Conservation (phyloP, 2,797 vertebrate species). For the Varecia variegata region DNA sequence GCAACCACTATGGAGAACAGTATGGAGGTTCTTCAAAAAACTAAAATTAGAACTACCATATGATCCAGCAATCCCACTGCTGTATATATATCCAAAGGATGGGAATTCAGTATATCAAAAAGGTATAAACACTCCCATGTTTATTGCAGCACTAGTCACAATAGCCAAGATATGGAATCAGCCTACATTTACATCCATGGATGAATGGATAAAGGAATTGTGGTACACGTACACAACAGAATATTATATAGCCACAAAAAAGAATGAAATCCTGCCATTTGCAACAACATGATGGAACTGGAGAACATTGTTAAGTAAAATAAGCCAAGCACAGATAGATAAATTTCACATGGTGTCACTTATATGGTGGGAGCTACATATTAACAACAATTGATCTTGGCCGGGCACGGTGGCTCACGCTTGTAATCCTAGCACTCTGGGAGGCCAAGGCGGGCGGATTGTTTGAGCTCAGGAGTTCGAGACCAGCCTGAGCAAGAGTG, state of each 20-base stretch:
- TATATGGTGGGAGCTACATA: not conserved
- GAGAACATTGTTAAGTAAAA: not conserved
- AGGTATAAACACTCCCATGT: not conserved
- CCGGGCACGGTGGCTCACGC: no score
- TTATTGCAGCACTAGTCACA: not conserved
- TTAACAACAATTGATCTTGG: not conserved
- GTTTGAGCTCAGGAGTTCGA: no score
- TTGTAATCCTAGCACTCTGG: no score
- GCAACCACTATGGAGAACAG: not conserved
- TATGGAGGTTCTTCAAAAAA: not conserved
- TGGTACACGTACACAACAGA: no score
- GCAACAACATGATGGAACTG: not conserved
- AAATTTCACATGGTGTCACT: not conserved
- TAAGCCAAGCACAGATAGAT: not conserved
- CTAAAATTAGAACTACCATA: not conserved
- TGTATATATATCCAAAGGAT: not conserved
- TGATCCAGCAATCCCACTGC: not conserved
- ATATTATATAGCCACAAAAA: not conserved
- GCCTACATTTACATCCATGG: not conserved
- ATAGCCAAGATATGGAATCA: not conserved
- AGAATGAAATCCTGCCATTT: not conserved
- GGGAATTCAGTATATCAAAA: not conserved
- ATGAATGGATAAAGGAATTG: not conserved
- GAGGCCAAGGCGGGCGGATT: no score
- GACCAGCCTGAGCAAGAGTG: no score